Base-by-base conservation (phyloP, 1,140 invertebrate species). In the Aradophagus sp. region DNA sequence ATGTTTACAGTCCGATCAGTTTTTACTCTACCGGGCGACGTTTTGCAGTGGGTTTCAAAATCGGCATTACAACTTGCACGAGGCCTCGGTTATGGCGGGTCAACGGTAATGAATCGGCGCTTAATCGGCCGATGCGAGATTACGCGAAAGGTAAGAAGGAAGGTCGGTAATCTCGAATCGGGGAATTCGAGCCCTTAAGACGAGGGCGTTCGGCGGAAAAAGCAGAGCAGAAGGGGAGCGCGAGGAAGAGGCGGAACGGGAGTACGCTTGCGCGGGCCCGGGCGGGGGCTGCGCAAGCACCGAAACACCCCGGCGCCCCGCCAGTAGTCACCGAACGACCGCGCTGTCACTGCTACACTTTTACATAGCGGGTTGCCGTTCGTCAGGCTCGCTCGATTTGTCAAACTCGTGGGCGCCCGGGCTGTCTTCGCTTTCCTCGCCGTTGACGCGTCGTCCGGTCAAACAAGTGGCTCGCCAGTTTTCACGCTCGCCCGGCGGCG, bases 211-310 rank as follows among this genome's bases (percentile, higher is more conserved):
- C 62, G 61, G 42, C 59, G 42, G 32, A 72, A 68, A 79, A 77
- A 78, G 68, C 52, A 68, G 74, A 71, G 26, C 2, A 74, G 77
- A 79, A 69, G 75, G 77, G 73, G 77, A 77, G 75, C 74, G 74
- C 76, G 76, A 63, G 70, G 74, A 66, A 10, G 27, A 23, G 20
- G 20, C 20, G 39, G 23, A 61, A 38, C 12, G 12, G 26, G 36
- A 72, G 44, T 69, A 75, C 80, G 80, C 81, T 79, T 79, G 81
- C 80, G 80, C 77, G 75, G 48, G 76, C 80, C 81, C 79, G 80
- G 77, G 71, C 80, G 77, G 78, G 80, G 81, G 81, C 76, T 81
- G 78, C 75, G 77, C 76, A 63, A 56, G 27, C 58, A 62, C 56
- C 55, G 70, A 14, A 62, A 39, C 58, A 58, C 66, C 68, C 61